Evolutionary conservation across 1,140 invertebrate species (phyloP).

Genomic region (Nasonia giraulti): DNA sequence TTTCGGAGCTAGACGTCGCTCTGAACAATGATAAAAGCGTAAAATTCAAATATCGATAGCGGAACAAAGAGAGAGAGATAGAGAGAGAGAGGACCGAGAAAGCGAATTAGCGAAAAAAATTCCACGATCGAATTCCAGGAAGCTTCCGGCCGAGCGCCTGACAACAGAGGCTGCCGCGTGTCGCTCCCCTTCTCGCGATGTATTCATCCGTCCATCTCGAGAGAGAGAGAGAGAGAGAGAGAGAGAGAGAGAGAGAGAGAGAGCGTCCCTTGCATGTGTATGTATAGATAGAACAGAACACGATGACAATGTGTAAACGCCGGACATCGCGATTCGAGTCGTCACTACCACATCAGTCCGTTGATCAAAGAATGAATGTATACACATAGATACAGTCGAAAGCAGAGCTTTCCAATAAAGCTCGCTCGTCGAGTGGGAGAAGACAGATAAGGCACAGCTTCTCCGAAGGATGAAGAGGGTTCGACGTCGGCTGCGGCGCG

Average conservation of each 20-base stretch:
- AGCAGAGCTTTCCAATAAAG: slow-evolving; percentile 64
- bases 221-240: background rate
- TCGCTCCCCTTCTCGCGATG: background rate
- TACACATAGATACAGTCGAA: slow-evolving; percentile 25
- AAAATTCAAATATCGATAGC: background rate
- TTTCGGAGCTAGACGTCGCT: no score
- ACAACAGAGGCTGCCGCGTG: background rate
- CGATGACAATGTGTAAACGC: background rate
- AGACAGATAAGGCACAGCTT: slow-evolving; percentile 24
- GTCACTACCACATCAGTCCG: background rate
- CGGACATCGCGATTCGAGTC: background rate
- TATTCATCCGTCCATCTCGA: background rate
- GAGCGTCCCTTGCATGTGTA: background rate
- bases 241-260: background rate
- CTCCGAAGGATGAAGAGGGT: slow-evolving; percentile 35
- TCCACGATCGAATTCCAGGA: background rate
- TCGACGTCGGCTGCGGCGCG: slow-evolving; percentile 35
- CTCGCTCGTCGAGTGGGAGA: background rate
- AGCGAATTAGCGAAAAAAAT: slow-evolving; percentile 5
- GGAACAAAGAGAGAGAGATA: background rate
- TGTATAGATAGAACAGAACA: background rate
- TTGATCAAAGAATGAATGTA: background rate
- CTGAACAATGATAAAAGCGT: background rate
- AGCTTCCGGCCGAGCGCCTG: background rate
- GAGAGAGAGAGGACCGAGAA: background rate